Percentiles rank a stretch among this genome's conserved stretches.
Conservation (phyloP, 2,113 vertebrate genomes). For the Poicephalus meyeri region DNA sequence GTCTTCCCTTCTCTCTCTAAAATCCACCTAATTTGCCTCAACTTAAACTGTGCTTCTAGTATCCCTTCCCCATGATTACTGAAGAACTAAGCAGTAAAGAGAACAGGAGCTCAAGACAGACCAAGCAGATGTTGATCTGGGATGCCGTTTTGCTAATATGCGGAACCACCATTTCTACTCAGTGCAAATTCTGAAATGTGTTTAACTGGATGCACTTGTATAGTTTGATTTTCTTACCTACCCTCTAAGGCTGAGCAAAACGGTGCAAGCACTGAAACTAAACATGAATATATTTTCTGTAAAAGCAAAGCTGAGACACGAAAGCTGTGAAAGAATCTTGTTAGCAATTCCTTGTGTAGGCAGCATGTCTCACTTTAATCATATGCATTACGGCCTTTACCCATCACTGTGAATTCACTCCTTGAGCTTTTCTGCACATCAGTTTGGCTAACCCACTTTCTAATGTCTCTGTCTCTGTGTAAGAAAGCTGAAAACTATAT, state of each 20-base stretch:
- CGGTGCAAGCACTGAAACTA: background rate
- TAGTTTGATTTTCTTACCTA: background rate
- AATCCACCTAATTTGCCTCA: background rate
- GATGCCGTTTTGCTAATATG: background rate
- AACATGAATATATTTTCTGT: constrained; percentile 40
- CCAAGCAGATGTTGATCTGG: background rate
- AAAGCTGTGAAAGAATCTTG: constrained; percentile 38
- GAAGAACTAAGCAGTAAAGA: background rate
- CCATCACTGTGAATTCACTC: background rate
- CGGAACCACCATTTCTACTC: background rate
- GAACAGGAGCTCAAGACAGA: background rate
- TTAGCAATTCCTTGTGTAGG: constrained; percentile 46
- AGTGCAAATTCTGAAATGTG: background rate
- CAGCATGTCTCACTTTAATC: constrained; percentile 52
- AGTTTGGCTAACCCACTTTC: constrained; percentile 53
- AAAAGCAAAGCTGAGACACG: constrained; percentile 14
- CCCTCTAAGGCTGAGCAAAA: background rate
- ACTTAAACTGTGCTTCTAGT: background rate
- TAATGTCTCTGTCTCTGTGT: background rate
- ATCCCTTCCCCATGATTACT: background rate
- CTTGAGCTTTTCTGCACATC: background rate
- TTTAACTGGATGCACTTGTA: background rate
- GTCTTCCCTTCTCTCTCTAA: background rate
- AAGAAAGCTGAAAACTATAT: background rate
- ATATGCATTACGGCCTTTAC: background rate